Evolutionary conservation across 1,140 invertebrate species (phyloP), one percentile per base, ranked within the genome.

Genomic region (Macrobrachium nipponense): DNA sequence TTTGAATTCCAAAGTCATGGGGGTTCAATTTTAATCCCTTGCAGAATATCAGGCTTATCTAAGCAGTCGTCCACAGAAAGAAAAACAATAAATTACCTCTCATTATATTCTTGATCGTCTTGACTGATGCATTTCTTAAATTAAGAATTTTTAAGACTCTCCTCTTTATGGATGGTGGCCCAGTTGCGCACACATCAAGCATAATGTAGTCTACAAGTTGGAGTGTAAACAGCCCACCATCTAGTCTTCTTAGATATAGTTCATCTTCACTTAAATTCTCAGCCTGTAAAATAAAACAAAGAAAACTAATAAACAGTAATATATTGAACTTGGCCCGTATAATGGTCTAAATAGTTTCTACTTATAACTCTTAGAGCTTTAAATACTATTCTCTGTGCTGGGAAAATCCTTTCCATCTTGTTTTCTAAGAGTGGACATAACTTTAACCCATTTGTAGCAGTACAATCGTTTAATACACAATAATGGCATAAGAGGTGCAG

Each of bases 141-240:
- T 97, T 97, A 36, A 99, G 91, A 89, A 98, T 97, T 90, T 97
- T 95, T 72, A 96, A 94, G 5, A 98, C 96, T 87, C 97, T 92
- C 90, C 98, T 96, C 91, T 98, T 98, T 2, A 98, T 94, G 8
- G 94, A 93, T 5, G 94, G 91, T 61, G 94, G 93, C 4, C 94
- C 94, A 51, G 94, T 93, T 10, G 95, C 94, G 90, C 97, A 98
- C 44, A 97, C 95, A 92, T 99, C 98, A 76, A 99, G 92, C 91
- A 99, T 96, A 87, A 99, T 96, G 90, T 98, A 98, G 92, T 99
- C 98, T 66, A 99, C 95, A 73, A 98, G 93, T 92, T 99, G 98
- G 61, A 99, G 92, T 0, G 97, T 98, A 90, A 99, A 99, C 15
- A 99, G 92, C 0, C 98, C 98, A 3, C 95, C 95, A 82, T 98